Base-by-base conservation (phyloP, 2,888 invertebrate species). In the Ischnura elegans region DNA sequence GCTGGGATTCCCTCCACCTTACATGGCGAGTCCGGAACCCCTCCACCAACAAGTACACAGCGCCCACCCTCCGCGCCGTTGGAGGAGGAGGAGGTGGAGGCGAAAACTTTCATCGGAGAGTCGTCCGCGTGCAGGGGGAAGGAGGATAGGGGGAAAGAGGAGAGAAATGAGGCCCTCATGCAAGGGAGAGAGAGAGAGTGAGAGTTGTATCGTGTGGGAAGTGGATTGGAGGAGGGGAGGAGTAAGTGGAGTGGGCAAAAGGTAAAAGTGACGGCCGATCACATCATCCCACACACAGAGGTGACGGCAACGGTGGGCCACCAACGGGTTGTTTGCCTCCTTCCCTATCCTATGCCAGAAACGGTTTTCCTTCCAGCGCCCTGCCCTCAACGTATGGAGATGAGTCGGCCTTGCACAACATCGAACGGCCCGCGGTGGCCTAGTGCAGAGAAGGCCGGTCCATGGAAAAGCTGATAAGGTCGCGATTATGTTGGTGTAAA, bases 31-130 rank as follows among this genome's bases (percentile, higher is more conserved):
- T 25, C 8, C 6, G 8, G 29, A n/a, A 45, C 21, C 19, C 6
- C 55, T 6, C 29, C 66, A 6, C n/a, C 76, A 16, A 8, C 76
- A 90, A 25, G 43, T 61, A 90, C 61, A 36, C 90, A 42, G 42
- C 90, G 16, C 87, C 36, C n/a, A n/a, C n/a, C 51, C 87, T 42
- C 87, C 42, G 87, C 47, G 51, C 29, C 25, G 90, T 29, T 51
- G 13, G 51, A 19, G 13, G 51, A 19, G 51, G 51, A 47, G 47
- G 47, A 51, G 51, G 51, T 51, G 43, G 90, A 47, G 76, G 76
- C 76, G 76, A 90, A 47, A 90, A 90, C 90, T 90, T 90, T 90
- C 90, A 66, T 90, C 87, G 87, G 87, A 51, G 87, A 55, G 19
- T 29, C 43, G 90, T n/a, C n/a, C n/a, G n/a, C 25, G 55, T 29